These are phyloP conservation scores for Ibycter americanus DNA, from an alignment of 2,797 vertebrate genomes.

Conservation along the genomic window DNA sequence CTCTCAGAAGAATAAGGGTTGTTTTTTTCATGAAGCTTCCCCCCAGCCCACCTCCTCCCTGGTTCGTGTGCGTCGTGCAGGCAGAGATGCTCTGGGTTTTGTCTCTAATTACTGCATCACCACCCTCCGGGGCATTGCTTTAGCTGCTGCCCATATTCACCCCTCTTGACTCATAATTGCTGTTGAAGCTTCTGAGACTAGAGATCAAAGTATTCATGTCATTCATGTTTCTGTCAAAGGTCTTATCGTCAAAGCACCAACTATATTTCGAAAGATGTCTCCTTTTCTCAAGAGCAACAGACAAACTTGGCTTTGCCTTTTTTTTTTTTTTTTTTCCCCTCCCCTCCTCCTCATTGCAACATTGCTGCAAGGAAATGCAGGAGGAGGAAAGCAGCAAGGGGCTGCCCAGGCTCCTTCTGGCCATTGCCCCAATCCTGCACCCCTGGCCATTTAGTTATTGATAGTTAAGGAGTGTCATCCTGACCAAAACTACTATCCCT, in stretches of 20 bases:
- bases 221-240: conserved; percentile 65
- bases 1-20: conserved; percentile 29
- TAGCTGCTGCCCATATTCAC: conserved; percentile 57
- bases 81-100: conserved; percentile 13
- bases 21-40: not conserved
- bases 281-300: conserved; percentile 23
- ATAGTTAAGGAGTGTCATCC: accelerated
- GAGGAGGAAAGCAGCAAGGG: not conserved
- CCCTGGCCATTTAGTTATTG: not conserved
- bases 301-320: not conserved
- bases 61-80: not conserved
- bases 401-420: not conserved
- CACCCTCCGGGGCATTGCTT: conserved; percentile 41
- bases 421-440: not conserved
- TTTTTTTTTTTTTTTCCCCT: accelerated
- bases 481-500: not conserved
- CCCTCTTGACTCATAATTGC: conserved; percentile 69
- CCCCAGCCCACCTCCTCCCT: not conserved
- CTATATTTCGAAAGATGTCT: conserved; percentile 17
- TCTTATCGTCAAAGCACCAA: conserved; percentile 52
- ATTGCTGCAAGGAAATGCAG: not conserved
- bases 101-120: conserved; percentile 58
- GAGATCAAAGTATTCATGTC: conserved; percentile 65
- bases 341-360: accelerated
- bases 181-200: conserved; percentile 63